These are phyloP conservation scores for Orthonyx spaldingii DNA, from an alignment of 2,113 vertebrate species.

Conservation along the genomic window DNA sequence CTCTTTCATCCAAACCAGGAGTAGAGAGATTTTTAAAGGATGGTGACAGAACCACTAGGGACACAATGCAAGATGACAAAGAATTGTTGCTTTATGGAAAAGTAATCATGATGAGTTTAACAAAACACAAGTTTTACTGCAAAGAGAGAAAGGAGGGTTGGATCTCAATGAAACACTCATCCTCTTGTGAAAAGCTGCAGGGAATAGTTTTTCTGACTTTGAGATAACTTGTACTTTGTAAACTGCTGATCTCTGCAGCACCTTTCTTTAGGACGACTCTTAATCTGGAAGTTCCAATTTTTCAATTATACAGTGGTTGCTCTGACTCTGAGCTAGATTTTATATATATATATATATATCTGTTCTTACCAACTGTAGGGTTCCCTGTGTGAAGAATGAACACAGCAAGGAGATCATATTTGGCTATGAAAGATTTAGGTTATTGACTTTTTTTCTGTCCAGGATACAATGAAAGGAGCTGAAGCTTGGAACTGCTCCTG, in stretches of 20 bases:
- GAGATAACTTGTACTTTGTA: background rate
- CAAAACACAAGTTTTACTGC: background rate
- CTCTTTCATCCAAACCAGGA: background rate
- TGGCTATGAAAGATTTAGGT: background rate
- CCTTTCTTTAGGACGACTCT: background rate
- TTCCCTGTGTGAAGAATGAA: background rate
- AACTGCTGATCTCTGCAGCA: background rate
- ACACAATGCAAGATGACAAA: background rate
- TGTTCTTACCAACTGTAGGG: background rate
- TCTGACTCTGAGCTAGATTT: background rate
- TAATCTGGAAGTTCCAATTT: background rate
- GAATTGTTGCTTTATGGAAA: background rate
- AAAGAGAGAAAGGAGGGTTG: background rate
- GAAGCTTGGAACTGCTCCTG: background rate
- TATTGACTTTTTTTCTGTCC: background rate
- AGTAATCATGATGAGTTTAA: background rate
- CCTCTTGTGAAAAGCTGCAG: background rate
- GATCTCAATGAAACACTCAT: background rate
- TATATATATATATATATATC: too few relatives aligned
- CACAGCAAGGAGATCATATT: background rate
- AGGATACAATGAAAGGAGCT: background rate
- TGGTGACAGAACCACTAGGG: background rate
- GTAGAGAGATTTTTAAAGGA: background rate
- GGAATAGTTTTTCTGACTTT: background rate
- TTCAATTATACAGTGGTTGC: background rate